Evolutionary conservation across 2,113 vertebrate species (phyloP), one percentile per base, ranked within the genome.

Genomic region (Coregonus clupeaformis): DNA sequence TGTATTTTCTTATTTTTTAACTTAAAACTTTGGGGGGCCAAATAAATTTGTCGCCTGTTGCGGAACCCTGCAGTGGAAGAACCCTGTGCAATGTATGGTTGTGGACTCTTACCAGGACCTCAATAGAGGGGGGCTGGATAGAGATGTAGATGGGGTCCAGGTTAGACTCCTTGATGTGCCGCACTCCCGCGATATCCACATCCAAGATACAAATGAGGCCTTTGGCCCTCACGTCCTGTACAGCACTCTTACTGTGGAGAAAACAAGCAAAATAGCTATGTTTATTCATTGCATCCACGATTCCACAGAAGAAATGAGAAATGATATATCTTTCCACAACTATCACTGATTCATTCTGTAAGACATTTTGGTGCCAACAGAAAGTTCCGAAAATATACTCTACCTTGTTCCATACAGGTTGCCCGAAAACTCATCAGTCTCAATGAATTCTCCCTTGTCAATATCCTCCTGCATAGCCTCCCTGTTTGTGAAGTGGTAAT

Each of bases 341-440:
- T 42, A 42, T 52, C 16, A 18, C 49, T 14, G 49, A 42, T 52
- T 52, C 49, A 52, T 18, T 5, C 3, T 30, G 27, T 29, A 65
- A 65, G 5, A 65, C 25, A 30, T 16, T 65, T 29, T 2, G 63
- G 27, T 65, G 22, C 45, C 0, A 6, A 7, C 6, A 22, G 64
- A 22, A 30, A 11, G 20, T 20, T 18, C 14, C 1, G 49, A 18
- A 52, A 36, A 36, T 7, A 27, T 47, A 3, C 82, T 0, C 79
- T 81, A 98, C 98, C 98, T 99, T 18, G 98, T 99, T 80, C 98
- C 98, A 0, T 99, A 99, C 86, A 99, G 88, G 72, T 98, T 99
- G 12, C 96, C 96, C 0, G 97, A 98, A 89, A 98, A 99, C 81
- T 96, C 95, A 0, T 96, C 96, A 0, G 96, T 95, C 82, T 99